phyloP scores from a whole-genome alignment of 2,888 invertebrate species.

The Yponomeuta sedellus region DNA sequence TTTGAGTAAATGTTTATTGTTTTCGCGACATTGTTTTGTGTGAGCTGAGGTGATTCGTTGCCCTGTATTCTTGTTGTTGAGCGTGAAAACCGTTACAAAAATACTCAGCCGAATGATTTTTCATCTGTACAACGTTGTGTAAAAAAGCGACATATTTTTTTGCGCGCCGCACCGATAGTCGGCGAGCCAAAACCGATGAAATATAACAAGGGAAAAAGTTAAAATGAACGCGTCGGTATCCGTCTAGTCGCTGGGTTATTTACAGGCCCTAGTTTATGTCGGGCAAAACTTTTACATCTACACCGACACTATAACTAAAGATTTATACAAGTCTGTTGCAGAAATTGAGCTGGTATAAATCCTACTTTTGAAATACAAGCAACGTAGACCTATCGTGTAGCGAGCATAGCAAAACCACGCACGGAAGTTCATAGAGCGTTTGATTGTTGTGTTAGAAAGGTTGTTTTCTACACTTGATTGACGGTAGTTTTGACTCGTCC shows the following conservation, averaged over 20 bases:
- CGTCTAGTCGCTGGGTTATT: not conserved
- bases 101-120: not conserved
- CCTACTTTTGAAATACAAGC: no score
- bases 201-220: conserved; percentile 1
- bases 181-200: conserved; percentile 2
- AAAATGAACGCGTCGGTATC: not conserved
- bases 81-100: not conserved
- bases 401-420: no score
- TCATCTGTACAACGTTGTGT: not conserved
- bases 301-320: not conserved
- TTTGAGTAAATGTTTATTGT: not conserved
- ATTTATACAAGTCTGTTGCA: not conserved
- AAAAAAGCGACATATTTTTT: not conserved
- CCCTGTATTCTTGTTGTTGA: not conserved
- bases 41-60: not conserved
- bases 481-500: no score
- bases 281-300: not conserved
- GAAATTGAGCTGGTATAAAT: no score
- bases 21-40: not conserved
- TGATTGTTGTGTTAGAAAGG: no score
- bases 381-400: no score
- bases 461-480: no score
- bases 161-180: not conserved
- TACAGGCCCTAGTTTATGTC: not conserved
- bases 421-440: no score